Evolutionary conservation across 2,113 vertebrate species (phyloP).

Genomic region (Australoheros scitulus): DNA sequence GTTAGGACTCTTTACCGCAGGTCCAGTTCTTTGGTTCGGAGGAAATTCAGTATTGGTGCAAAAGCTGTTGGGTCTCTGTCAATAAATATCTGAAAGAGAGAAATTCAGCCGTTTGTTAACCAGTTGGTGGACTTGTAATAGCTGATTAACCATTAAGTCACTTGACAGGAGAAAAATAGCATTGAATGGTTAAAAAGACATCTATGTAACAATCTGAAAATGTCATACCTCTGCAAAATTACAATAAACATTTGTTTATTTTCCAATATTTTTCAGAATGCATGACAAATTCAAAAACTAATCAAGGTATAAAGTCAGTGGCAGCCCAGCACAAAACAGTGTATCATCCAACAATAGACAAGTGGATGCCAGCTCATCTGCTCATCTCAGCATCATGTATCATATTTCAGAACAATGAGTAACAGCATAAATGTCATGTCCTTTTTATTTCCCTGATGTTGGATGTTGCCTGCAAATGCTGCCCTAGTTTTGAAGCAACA

Average conservation of each 20-base stretch:
- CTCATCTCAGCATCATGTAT: not conserved
- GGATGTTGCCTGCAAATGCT: slow-evolving; percentile 1
- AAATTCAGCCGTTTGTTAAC: not conserved
- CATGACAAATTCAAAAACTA: not conserved
- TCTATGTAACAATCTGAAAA: not conserved
- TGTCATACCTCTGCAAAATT: not conserved
- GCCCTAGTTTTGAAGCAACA: slow-evolving; percentile 28
- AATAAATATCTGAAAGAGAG: slow-evolving; percentile 94
- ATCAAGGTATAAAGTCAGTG: not conserved
- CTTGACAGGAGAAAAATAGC: not conserved
- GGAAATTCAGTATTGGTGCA: slow-evolving; percentile 98
- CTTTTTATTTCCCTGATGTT: not conserved
- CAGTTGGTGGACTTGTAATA: not conserved
- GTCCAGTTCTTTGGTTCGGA: slow-evolving; percentile 97
- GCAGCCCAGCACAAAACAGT: not conserved
- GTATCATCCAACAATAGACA: not conserved
- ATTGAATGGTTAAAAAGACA: not conserved
- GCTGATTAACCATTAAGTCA: not conserved
- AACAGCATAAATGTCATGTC: slow-evolving; percentile 5
- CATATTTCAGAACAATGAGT: not conserved
- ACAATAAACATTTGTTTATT: not conserved
- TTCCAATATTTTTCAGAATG: not conserved
- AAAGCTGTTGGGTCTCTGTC: slow-evolving; percentile 97
- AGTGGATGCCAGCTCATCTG: not conserved
- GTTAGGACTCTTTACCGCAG: slow-evolving; percentile 82